phyloP scores from a whole-genome alignment of 2,888 invertebrate genomes.

The Cryptocheilus praepositus region DNA sequence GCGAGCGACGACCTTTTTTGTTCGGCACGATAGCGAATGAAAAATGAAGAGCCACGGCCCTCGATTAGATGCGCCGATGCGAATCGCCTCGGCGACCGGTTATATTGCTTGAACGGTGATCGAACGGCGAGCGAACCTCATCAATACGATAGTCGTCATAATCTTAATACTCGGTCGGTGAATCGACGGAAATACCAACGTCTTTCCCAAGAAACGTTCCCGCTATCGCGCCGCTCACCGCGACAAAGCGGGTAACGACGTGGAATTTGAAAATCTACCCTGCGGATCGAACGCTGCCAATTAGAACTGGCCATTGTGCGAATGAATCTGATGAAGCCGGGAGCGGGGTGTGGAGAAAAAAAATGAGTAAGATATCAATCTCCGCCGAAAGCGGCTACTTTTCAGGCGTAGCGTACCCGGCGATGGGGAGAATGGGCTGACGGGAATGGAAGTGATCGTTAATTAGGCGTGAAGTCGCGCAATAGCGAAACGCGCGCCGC shows the following conservation, averaged over 20 bases:
- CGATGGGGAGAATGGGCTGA: too few species aligned
- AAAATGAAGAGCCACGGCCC: constrained; percentile 49
- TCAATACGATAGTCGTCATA: too few species aligned
- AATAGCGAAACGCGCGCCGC: too few species aligned
- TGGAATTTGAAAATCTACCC: constrained; percentile 27
- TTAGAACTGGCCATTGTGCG: constrained; percentile 21
- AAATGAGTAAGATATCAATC: too few species aligned
- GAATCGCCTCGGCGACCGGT: constrained; percentile 48
- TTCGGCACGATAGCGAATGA: constrained; percentile 50
- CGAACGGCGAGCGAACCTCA: too few species aligned
- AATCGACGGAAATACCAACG: constrained; percentile 27
- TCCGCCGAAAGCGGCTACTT: too few species aligned
- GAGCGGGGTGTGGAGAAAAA: too few species aligned
- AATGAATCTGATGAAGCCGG: too few species aligned
- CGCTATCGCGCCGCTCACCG: constrained; percentile 6
- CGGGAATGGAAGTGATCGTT: too few species aligned
- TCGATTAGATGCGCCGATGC: constrained; percentile 54
- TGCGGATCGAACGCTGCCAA: constrained; percentile 26
- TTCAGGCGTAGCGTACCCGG: too few species aligned
- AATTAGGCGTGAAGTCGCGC: too few species aligned
- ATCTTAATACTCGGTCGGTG: background rate
- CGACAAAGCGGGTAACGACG: constrained; percentile 37
- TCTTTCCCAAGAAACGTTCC: background rate
- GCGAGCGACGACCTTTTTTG: constrained; percentile 28
- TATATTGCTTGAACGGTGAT: constrained; percentile 44